phyloP scores from a whole-genome alignment of 2,113 vertebrate species.

The Illadopsis cleaveri region DNA sequence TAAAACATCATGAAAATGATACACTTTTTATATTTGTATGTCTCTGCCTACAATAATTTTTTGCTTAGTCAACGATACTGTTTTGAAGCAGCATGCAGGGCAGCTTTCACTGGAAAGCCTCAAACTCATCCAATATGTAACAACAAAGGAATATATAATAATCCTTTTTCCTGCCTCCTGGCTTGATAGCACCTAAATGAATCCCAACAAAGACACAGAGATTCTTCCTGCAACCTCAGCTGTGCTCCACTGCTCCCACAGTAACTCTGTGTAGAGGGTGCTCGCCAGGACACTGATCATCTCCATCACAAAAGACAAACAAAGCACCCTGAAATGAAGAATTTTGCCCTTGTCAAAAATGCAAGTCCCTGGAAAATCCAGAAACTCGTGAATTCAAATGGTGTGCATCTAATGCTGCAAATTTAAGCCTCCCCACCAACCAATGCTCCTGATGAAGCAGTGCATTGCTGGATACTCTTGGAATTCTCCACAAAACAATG shows the following conservation, averaged over 20 bases:
- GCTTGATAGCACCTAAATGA: neutral
- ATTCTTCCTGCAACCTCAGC: neutral
- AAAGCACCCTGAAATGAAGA: neutral
- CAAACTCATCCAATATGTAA: neutral
- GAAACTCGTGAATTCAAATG: neutral
- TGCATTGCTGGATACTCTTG: neutral
- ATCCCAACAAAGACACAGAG: neutral
- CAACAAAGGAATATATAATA: neutral
- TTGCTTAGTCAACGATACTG: neutral
- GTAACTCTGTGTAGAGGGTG: fast-evolving
- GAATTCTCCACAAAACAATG: neutral
- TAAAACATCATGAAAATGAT: neutral
- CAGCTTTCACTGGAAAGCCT: neutral
- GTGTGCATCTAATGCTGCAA: neutral
- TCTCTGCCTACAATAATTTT: neutral
- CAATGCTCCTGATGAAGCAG: neutral
- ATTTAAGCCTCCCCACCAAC: neutral
- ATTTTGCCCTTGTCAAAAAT: neutral
- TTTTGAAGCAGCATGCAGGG: neutral
- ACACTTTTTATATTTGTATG: neutral
- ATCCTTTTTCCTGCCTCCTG: neutral
- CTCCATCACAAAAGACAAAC: neutral
- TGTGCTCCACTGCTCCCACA: neutral
- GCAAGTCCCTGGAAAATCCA: neutral
- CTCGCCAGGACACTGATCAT: neutral